Evolutionary conservation across 2,888 invertebrate species (phyloP), one percentile per base, ranked within the genome.

Genomic region (Heliconius aoede): DNA sequence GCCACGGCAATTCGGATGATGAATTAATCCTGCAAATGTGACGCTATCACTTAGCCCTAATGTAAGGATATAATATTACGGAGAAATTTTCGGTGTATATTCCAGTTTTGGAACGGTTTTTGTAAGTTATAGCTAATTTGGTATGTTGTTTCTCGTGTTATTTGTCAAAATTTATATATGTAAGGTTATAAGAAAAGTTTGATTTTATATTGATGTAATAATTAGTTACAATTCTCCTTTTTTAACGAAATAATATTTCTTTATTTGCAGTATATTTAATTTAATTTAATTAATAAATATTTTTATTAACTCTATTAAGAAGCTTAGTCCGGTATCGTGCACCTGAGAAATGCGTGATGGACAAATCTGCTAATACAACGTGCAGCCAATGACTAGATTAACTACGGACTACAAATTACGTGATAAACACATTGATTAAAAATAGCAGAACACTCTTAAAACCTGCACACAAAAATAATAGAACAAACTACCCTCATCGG

Each of bases 21-120:
- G 94, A 94, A 94, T 94, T 94, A 94, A 94, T 94, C 94, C 92
- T 92, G 91, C 94, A 94, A 94, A 94, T 94, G 94, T 94, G 94
- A 93, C 94, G 94, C 90, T 92, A 94, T 94, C 94, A 94, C 94
- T 94, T 94, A 93, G 94, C 94, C 90, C 92, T 94, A 94, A 94
- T 94, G 94, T 91, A 93, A 88, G 93, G 93, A 90, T 94, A 93
- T 94, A 94, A 94, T 92, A 92, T 94, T 94, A 93, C 94, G 87
- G 88, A 89, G 87, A 89, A 91, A 91, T 90, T 90, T 91, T 83
- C 87, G 86, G 71, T 76, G 78, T 73, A 74, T 74, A 72, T 61
- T 72, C 32, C 36, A 72, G 72, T 72, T 72, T 72, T 60, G 60
- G 40, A 40, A 72, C 58, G 65, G 62, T 74, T 64, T 77, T 77